phyloP scores from a whole-genome alignment of 2,797 vertebrate species.

The Brotula barbata region DNA sequence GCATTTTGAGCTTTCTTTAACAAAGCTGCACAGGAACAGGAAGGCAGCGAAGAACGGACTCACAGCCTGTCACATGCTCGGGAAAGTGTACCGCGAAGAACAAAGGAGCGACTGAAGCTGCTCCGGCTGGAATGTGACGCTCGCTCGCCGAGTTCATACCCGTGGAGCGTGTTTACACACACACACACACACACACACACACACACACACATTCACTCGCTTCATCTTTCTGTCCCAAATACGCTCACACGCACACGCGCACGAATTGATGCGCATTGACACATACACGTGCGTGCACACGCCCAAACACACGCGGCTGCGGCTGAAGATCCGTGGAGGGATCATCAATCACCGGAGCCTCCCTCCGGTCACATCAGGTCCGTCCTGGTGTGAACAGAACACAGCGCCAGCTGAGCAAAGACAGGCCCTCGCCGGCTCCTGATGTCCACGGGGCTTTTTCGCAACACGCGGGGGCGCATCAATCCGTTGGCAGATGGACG shows the following conservation, averaged over 20 bases:
- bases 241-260: conserved; percentile 11
- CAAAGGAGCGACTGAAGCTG: conserved; percentile 19
- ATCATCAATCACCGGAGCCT: conserved; percentile 76
- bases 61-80: conserved; percentile 48
- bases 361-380: conserved; percentile 78
- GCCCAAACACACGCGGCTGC: conserved; percentile 48
- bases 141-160: too few relatives aligned
- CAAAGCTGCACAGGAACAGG: conserved; percentile 23
- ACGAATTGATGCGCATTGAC: conserved; percentile 19
- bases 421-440: conserved; percentile 34
- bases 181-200: conserved; percentile 3
- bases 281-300: background rate
- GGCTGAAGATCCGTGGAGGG: conserved; percentile 61
- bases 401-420: conserved; percentile 55
- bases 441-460: conserved; percentile 43
- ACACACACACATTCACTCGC: conserved; percentile 7
- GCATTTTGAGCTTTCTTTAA: conserved; percentile 60
- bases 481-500: conserved; percentile 60
- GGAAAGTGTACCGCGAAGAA: conserved; percentile 45
- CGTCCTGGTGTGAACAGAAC: conserved; percentile 66
- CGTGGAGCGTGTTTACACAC: conserved; percentile 1
- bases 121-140: conserved; percentile 5
- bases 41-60: conserved; percentile 25
- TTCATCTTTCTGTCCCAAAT: conserved; percentile 4
- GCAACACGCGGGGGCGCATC: conserved; percentile 52